Percentiles rank a stretch among this genome's conserved stretches.
phyloP scores from a whole-genome alignment of 2,113 vertebrate genomes.

The Syngnathus typhle region DNA sequence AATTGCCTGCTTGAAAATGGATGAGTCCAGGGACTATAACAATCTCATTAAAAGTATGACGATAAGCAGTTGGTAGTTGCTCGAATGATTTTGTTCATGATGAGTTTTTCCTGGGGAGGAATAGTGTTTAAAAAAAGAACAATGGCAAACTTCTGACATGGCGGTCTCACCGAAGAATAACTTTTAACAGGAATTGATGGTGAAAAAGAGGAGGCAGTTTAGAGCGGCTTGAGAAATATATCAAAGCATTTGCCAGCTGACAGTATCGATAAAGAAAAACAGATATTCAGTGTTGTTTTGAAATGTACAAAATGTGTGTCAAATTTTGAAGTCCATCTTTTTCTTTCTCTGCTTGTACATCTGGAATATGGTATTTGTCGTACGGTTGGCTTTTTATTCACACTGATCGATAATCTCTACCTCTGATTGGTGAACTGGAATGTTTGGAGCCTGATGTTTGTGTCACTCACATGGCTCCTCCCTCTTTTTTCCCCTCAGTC shows the following conservation, averaged over 20 bases:
- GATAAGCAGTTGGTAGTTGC: not conserved
- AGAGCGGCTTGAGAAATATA: not conserved
- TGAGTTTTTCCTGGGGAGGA: not conserved
- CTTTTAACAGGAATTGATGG: not conserved
- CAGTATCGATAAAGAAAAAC: not conserved
- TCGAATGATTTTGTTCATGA: not conserved
- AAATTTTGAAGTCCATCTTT: not conserved
- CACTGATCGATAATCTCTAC: conserved; percentile 1
- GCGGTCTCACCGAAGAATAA: not conserved
- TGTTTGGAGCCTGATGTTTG: conserved; percentile 40
- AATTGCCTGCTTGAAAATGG: not conserved
- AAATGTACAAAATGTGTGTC: not conserved
- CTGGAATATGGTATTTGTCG: not conserved
- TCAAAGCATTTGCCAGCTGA: not conserved
- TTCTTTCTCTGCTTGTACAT: not conserved
- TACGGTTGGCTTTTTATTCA: conserved; percentile 3
- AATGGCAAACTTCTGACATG: not conserved
- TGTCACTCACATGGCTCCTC: conserved; percentile 46
- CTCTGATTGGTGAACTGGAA: conserved; percentile 41
- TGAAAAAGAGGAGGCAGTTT: not conserved
- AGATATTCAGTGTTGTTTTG: not conserved
- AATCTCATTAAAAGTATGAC: conserved; percentile 2
- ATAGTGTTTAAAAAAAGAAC: not conserved
- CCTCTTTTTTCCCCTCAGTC: conserved; percentile 32
- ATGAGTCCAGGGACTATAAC: not conserved